These are phyloP conservation scores for Nomada fucata DNA, from an alignment of 2,888 invertebrate species.

Conservation along the genomic window DNA sequence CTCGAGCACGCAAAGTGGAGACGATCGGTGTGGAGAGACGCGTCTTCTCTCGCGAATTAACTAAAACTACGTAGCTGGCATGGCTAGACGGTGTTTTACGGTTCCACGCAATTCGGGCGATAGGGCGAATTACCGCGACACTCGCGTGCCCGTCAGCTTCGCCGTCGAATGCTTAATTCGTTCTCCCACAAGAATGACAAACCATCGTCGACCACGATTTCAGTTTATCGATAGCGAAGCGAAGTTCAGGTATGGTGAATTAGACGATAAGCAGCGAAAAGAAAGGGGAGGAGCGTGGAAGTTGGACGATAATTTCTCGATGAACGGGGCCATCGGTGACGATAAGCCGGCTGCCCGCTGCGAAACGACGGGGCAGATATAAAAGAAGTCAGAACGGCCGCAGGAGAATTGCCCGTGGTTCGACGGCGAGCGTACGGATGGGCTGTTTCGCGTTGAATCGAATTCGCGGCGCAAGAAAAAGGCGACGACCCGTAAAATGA, in stretches of 20 bases:
- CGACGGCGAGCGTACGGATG: conserved; percentile 57
- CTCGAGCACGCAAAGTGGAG: conserved; percentile 55
- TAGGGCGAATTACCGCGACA: conserved; percentile 48
- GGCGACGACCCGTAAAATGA: conserved; percentile 77
- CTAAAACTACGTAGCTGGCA: conserved; percentile 68
- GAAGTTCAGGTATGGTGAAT: neutral
- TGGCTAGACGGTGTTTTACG: conserved; percentile 77
- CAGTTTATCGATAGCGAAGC: neutral
- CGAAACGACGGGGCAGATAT: neutral
- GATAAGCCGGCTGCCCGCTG: conserved; percentile 1
- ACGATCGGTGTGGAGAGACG: conserved; percentile 53
- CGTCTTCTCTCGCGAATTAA: conserved; percentile 73
- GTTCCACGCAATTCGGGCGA: conserved; percentile 55
- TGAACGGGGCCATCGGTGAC: conserved; percentile 12
- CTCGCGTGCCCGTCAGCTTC: neutral
- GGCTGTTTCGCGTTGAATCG: conserved; percentile 74
- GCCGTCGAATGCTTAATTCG: too few relatives aligned
- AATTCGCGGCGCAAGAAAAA: conserved; percentile 69
- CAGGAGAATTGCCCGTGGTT: conserved; percentile 58
- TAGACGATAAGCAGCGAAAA: neutral
- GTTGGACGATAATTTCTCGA: conserved; percentile 11
- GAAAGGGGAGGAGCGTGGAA: neutral
- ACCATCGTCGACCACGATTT: too few relatives aligned
- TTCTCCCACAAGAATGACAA: too few relatives aligned
- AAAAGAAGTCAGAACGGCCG: conserved; percentile 46